Evolutionary conservation across 2,113 vertebrate genomes (phyloP).

Genomic region (Nesospiza acunhae): DNA sequence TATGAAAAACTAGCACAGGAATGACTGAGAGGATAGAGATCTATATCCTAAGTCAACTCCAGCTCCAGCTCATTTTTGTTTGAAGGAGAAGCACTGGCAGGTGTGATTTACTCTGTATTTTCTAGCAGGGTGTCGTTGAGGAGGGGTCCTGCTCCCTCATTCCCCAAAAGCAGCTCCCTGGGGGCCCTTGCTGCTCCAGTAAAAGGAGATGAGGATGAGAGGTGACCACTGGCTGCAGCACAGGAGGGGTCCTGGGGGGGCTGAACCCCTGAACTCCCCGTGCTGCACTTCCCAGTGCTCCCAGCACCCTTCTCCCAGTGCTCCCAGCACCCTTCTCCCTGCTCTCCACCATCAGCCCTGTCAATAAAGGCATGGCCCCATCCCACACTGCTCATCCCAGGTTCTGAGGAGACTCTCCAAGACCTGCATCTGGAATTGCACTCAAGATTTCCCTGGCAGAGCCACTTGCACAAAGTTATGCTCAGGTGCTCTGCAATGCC

Average conservation of each 20-base stretch:
- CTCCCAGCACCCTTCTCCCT: neutral
- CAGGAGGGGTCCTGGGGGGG: rapidly evolving
- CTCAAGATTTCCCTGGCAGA: rapidly evolving
- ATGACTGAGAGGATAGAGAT: conserved; percentile 66
- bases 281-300: neutral
- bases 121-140: neutral
- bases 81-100: conserved; percentile 10
- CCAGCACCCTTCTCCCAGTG: rapidly evolving
- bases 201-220: neutral
- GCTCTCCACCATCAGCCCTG: rapidly evolving
- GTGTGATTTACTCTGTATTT: neutral
- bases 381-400: neutral
- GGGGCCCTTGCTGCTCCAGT: neutral
- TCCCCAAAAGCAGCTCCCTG: neutral
- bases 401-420: neutral
- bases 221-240: neutral
- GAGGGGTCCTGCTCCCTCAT: neutral
- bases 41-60: conserved; percentile 63
- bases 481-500: neutral
- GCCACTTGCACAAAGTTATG: neutral
- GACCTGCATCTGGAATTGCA: neutral
- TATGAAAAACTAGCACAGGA: conserved; percentile 70
- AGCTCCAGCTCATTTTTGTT: conserved; percentile 42
- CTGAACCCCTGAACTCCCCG: rapidly evolving
- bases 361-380: neutral